Conservation (phyloP, 2,113 vertebrate genomes). For the Pithys albifrons region DNA sequence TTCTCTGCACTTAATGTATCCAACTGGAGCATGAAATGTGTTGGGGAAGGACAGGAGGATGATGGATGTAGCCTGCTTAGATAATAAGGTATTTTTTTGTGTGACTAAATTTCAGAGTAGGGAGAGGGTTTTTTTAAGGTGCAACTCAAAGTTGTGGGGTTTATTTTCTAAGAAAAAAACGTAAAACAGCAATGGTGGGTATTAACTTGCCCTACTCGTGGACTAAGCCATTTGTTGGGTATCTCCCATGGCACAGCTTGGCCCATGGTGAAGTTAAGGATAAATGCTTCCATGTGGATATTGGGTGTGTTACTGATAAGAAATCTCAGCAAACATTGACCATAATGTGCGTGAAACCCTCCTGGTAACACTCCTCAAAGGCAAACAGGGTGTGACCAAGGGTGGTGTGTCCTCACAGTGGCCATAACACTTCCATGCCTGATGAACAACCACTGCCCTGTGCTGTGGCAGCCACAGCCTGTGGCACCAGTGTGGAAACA, state of each 20-base stretch:
- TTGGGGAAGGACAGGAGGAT: conserved; percentile 32
- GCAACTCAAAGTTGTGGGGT: neutral
- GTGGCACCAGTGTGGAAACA: neutral
- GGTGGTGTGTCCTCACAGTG: rapidly evolving
- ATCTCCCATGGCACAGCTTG: neutral
- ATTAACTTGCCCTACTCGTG: rapidly evolving
- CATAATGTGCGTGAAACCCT: rapidly evolving
- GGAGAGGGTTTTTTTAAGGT: neutral
- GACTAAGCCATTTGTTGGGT: neutral
- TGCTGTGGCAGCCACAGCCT: neutral
- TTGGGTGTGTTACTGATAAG: neutral
- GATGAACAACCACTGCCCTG: neutral
- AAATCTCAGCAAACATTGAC: neutral
- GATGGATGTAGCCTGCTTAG: conserved; percentile 30
- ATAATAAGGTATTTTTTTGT: conserved; percentile 36
- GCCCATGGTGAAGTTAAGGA: neutral
- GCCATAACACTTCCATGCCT: rapidly evolving
- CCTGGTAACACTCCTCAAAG: neutral
- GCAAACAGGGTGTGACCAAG: neutral
- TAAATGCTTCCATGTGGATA: rapidly evolving
- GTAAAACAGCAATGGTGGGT: neutral
- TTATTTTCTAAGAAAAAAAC: neutral
- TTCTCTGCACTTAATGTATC: neutral
- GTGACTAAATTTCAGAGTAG: neutral
- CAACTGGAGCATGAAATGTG: conserved; percentile 20